Percentiles rank a stretch among this genome's conserved stretches.
Evolutionary conservation across 2,888 invertebrate species (phyloP).

Genomic region (Venusia cambrica): DNA sequence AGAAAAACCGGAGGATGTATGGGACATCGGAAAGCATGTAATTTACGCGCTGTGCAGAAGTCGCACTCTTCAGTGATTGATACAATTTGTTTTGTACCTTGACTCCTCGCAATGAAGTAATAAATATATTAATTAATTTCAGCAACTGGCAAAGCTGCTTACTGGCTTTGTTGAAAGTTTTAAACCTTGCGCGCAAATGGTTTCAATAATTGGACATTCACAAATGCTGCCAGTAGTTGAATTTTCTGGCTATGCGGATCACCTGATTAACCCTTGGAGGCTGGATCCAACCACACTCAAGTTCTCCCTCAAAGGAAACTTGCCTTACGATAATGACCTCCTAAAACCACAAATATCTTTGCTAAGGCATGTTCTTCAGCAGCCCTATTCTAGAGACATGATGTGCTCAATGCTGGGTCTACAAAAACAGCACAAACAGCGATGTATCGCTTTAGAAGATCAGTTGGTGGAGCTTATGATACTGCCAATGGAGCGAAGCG

Average conservation of each 20-base stretch:
- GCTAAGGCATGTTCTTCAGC: conserved; percentile 93
- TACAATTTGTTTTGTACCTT: too few species aligned
- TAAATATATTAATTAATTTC: too few species aligned
- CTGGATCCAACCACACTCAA: conserved; percentile 91
- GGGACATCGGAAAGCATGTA: too few species aligned
- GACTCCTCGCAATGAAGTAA: too few species aligned
- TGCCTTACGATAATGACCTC: conserved; percentile 94
- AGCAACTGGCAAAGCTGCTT: conserved; percentile 92
- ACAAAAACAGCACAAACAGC: conserved; percentile 94
- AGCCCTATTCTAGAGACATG: conserved; percentile 98
- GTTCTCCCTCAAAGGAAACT: conserved; percentile 83
- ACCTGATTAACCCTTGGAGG: conserved; percentile 95
- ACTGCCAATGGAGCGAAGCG: conserved; percentile 94
- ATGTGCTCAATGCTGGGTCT: conserved; percentile 96
- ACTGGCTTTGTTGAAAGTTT: conserved; percentile 96
- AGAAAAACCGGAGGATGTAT: too few species aligned
- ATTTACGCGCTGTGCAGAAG: too few species aligned
- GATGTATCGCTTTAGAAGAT: conserved; percentile 94
- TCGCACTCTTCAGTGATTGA: too few species aligned
- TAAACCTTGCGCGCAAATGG: conserved; percentile 96
- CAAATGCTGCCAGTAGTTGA: conserved; percentile 97
- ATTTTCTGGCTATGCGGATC: conserved; percentile 94
- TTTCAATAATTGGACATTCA: conserved; percentile 94
- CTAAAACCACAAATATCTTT: conserved; percentile 93
- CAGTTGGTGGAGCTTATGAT: conserved; percentile 95